Evolutionary conservation across 2,113 vertebrate genomes (phyloP).

Genomic region (Eptesicus fuscus): DNA sequence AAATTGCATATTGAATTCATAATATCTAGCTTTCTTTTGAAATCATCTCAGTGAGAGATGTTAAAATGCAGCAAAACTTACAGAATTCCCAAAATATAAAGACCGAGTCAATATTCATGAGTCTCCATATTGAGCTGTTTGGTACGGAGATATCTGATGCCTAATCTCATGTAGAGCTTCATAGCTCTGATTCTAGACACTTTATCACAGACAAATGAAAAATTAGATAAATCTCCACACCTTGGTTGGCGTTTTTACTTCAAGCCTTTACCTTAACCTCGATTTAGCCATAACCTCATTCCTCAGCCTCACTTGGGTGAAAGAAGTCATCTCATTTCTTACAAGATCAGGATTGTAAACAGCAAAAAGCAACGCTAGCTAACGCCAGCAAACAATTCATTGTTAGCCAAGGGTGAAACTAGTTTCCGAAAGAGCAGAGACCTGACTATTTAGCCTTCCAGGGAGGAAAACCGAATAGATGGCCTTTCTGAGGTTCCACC

Average conservation of each 20-base stretch:
- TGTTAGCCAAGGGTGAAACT: not conserved
- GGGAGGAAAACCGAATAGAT: not conserved
- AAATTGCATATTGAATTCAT: not conserved
- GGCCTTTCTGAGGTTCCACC: not conserved
- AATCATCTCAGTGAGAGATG: not conserved
- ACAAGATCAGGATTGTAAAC: not conserved
- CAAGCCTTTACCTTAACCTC: not conserved
- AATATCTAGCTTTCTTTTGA: conserved; percentile 21
- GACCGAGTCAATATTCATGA: not conserved
- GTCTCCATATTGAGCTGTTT: not conserved
- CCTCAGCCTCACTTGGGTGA: not conserved
- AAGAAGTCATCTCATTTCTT: not conserved
- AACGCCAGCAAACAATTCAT: not conserved
- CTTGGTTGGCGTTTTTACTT: not conserved
- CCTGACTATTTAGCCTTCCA: not conserved
- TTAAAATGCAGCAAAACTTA: not conserved
- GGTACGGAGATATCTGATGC: not conserved
- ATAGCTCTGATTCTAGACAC: not conserved
- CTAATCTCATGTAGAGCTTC: not conserved
- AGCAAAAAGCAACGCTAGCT: not conserved
- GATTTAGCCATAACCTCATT: not conserved
- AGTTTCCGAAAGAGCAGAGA: not conserved
- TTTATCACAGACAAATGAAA: not conserved
- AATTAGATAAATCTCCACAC: not conserved
- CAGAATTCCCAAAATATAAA: not conserved